phyloP scores from a whole-genome alignment of 2,113 vertebrate genomes.

The Tetrax tetrax region DNA sequence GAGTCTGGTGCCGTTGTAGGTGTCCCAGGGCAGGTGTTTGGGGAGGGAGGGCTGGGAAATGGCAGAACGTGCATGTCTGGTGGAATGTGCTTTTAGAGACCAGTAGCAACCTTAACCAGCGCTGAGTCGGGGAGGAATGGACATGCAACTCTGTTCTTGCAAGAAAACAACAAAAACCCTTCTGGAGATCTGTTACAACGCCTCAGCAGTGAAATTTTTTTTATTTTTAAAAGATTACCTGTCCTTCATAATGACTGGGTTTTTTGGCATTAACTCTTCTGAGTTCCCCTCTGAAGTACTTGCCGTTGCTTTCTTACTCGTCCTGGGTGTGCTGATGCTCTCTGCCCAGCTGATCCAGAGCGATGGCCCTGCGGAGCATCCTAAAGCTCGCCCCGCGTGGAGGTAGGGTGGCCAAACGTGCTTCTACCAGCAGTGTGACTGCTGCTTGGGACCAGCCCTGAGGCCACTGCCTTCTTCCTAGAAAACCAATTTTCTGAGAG shows the following conservation, averaged over 20 bases:
- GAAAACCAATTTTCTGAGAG: not conserved
- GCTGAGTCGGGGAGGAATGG: not conserved
- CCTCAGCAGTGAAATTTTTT: not conserved
- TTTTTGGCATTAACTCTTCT: not conserved
- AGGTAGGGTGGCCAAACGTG: not conserved
- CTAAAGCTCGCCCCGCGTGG: rapidly evolving
- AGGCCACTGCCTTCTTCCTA: not conserved
- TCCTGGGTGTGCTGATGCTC: not conserved
- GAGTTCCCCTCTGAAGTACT: not conserved
- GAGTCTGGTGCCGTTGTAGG: not conserved
- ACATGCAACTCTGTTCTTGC: not conserved
- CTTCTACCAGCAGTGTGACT: not conserved
- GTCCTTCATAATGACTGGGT: rapidly evolving
- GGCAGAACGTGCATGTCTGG: not conserved
- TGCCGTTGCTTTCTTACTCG: not conserved
- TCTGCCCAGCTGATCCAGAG: not conserved
- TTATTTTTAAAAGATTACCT: not conserved
- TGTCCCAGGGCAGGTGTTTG: not conserved
- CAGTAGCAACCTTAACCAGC: too few species aligned
- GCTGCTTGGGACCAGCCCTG: not conserved
- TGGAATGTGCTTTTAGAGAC: not conserved
- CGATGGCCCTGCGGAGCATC: not conserved
- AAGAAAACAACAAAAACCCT: not conserved
- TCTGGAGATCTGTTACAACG: rapidly evolving
- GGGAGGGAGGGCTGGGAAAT: not conserved